These are phyloP conservation scores for Labia minor DNA, from an alignment of 2,888 invertebrate genomes.

Conservation along the genomic window DNA sequence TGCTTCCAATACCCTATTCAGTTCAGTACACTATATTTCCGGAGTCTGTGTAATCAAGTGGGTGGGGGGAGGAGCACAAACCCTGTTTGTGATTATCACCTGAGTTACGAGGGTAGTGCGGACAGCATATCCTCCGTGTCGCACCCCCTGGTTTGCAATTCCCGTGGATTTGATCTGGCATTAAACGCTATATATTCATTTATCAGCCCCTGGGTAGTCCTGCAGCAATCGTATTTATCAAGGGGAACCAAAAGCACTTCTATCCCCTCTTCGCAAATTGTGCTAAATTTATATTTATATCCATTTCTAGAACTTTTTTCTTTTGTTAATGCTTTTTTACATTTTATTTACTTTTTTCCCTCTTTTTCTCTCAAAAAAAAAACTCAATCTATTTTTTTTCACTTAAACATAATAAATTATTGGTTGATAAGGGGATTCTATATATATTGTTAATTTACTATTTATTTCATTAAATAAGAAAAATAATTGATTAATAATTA, in stretches of 20 bases:
- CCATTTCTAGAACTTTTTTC: too few species aligned
- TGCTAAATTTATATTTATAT: not conserved
- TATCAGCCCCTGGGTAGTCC: not conserved
- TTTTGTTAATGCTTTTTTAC: too few species aligned
- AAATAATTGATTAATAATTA: too few species aligned
- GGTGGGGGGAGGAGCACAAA: not conserved
- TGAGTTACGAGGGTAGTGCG: conserved; percentile 22
- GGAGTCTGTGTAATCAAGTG: not conserved
- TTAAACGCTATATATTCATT: conserved; percentile 15
- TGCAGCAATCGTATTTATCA: not conserved
- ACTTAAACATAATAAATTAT: too few species aligned
- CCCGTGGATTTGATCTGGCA: conserved; percentile 9
- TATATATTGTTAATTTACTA: too few species aligned
- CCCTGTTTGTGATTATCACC: conserved; percentile 21
- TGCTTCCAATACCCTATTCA: not conserved
- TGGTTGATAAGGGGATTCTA: too few species aligned
- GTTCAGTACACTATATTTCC: not conserved
- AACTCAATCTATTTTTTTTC: too few species aligned
- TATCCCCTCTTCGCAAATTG: not conserved
- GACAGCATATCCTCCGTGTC: conserved; percentile 20
- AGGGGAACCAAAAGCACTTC: not conserved
- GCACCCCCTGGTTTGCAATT: not conserved
- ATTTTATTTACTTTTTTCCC: too few species aligned
- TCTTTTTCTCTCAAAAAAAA: too few species aligned
- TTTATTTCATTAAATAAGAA: too few species aligned